Evolutionary conservation across 2,888 invertebrate species (phyloP).

Genomic region (Cyrtodaria siliqua): DNA sequence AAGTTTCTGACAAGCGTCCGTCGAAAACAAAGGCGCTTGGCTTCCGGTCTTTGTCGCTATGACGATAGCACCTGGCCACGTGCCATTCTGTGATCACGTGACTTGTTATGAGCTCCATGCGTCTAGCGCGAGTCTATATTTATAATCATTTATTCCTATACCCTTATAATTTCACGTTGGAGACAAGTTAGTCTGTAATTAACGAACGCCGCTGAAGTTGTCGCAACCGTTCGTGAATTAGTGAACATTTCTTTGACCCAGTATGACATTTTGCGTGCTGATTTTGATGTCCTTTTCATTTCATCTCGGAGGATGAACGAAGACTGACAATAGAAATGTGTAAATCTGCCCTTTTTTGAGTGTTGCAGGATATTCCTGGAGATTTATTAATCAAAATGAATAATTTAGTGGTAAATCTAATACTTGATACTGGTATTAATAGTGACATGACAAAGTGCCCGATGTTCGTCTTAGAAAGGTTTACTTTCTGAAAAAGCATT

Average conservation of each 20-base stretch:
- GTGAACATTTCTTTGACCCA: constrained; percentile 56
- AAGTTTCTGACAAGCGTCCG: constrained; percentile 51
- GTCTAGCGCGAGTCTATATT: constrained; percentile 22
- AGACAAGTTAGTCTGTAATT: constrained; percentile 39
- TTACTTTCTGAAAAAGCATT: too few species aligned
- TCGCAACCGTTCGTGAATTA: constrained; percentile 54
- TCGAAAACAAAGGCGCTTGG: constrained; percentile 48
- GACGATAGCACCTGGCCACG: constrained; percentile 57
- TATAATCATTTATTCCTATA: constrained; percentile 48
- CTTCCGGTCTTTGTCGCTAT: constrained; percentile 55
- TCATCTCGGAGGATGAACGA: constrained; percentile 7
- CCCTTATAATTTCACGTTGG: constrained; percentile 48
- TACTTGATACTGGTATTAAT: constrained; percentile 17
- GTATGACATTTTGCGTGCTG: constrained; percentile 47
- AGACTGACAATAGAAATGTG: constrained; percentile 17
- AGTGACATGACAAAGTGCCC: not conserved
- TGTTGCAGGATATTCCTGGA: constrained; percentile 3
- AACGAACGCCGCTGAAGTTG: constrained; percentile 42
- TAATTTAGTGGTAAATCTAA: constrained; percentile 18
- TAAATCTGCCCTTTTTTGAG: constrained; percentile 36
- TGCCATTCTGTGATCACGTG: constrained; percentile 43
- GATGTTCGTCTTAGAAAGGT: not conserved
- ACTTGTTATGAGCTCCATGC: constrained; percentile 16
- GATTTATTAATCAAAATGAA: constrained; percentile 33
- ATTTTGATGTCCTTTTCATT: constrained; percentile 15